Evolutionary conservation across 2,888 invertebrate genomes (phyloP), one percentile per base, ranked within the genome.

Genomic region (Apodemia hepburni): DNA sequence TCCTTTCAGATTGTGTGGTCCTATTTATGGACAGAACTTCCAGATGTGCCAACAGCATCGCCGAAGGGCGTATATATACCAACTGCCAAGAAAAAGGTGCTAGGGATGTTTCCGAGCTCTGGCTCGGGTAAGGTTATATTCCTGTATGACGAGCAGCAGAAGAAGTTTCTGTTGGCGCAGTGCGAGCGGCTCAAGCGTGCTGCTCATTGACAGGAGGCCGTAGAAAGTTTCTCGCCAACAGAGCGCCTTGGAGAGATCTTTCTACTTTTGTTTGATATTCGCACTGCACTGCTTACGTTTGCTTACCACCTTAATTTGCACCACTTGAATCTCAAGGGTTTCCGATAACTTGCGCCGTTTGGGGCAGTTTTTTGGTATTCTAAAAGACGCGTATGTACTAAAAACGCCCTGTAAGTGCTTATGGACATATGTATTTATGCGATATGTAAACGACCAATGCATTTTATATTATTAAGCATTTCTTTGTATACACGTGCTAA

Each of bases 1-100:
- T n/a, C n/a, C n/a, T n/a, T n/a, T 51, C 79, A 95, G 95, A 93
- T 95, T 69, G 94, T 95, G 62, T 97, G 97, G 96, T 84, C 94
- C 0, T 94, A 95, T 75, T 94, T 95, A 0, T 98, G 97, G 96
- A 88, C 92, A 64, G 97, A 97, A 73, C 88, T 97, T 15, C 93
- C 93, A 58, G 93, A 94, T 60, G 87, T 93, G 42, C 95, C 96
- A 7, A 93, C 93, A 61, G 81, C 94, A 6, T 93, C 94, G 1
- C 93, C 93, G 54, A 95, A 94, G 77, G 97, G 97, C 59, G 93
- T 97, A 6, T 92, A 92, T 75, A 92, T 96, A 65, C 90, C 92
- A 54, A 90, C 93, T 0, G 83, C 83, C 27, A 93, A 93, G 73
- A 94, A 87, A 75, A 95, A 94, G 78, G 90, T 94, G 58, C 81